These are phyloP conservation scores for Micropoecilia bifurca DNA, from an alignment of 2,797 vertebrate genomes.

Conservation along the genomic window DNA sequence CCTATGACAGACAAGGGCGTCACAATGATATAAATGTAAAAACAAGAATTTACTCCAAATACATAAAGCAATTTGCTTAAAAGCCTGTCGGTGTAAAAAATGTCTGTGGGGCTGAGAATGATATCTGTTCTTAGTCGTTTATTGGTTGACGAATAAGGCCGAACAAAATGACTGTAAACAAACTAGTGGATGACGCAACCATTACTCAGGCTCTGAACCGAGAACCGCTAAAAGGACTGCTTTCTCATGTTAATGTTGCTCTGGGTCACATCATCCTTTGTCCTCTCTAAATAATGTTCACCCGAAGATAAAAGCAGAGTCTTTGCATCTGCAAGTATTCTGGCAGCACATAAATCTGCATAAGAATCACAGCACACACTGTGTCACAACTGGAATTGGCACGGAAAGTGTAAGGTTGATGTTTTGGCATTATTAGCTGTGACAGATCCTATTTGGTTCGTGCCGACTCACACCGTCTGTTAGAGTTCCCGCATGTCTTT, in stretches of 20 bases:
- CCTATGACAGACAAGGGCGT: neutral
- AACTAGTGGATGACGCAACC: neutral
- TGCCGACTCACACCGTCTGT: neutral
- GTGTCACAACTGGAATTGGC: neutral
- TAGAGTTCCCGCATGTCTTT: neutral
- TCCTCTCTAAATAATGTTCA: neutral
- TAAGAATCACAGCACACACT: neutral
- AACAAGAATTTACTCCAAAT: neutral
- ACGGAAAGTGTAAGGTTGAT: neutral
- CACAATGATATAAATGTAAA: neutral
- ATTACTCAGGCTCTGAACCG: neutral
- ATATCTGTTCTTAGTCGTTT: neutral
- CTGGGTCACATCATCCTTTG: neutral
- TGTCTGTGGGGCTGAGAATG: neutral
- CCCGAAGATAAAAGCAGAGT: neutral
- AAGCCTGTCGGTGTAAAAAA: neutral
- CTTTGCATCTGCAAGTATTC: neutral
- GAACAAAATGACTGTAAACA: neutral
- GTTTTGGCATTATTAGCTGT: neutral
- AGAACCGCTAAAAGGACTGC: neutral
- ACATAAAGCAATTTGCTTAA: neutral
- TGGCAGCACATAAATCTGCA: neutral
- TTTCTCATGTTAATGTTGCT: slow-evolving; percentile 1
- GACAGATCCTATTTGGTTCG: neutral
- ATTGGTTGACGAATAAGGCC: neutral